phyloP scores from a whole-genome alignment of 2,888 invertebrate genomes.

The Macrosoma leucophasiata region DNA sequence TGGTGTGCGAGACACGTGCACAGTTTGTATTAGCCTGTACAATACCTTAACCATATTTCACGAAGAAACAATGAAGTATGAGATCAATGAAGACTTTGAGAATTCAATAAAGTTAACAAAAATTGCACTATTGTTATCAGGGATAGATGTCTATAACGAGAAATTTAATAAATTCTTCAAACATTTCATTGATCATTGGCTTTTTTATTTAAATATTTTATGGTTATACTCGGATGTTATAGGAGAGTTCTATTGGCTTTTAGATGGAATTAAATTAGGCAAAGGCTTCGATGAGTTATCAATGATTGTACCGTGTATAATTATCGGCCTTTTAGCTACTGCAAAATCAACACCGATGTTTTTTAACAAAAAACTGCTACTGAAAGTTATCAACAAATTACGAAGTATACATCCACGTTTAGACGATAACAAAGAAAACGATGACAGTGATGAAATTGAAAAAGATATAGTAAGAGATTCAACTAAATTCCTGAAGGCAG shows the following conservation, averaged over 20 bases:
- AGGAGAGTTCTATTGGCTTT: conserved; percentile 42
- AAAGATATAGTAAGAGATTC: conserved; percentile 33
- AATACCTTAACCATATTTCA: no score
- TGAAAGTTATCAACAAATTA: conserved; percentile 35
- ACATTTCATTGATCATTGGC: conserved; percentile 25
- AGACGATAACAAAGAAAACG: conserved; percentile 14
- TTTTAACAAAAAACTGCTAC: conserved; percentile 31
- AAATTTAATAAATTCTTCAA: conserved; percentile 22
- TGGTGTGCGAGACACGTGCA: no score
- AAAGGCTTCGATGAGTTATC: conserved; percentile 43
- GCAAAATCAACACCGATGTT: conserved; percentile 37
- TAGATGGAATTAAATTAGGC: conserved; percentile 36
- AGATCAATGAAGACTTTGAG: conserved; percentile 26
- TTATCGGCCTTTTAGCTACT: conserved; percentile 39
- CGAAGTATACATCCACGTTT: conserved; percentile 37
- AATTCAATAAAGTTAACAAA: conserved; percentile 34
- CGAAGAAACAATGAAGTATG: conserved; percentile 3
- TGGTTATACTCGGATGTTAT: conserved; percentile 40
- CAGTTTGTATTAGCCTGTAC: no score
- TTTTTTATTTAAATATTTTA: conserved; percentile 36
- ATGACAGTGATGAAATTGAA: conserved; percentile 12
- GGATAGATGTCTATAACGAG: conserved; percentile 32
- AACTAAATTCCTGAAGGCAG: conserved; percentile 30
- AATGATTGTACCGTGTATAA: conserved; percentile 41
- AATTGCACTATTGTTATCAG: conserved; percentile 36